Percentiles rank a stretch among this genome's conserved stretches.
phyloP scores from a whole-genome alignment of 2,113 vertebrate genomes.

The Epinephelus cyanopodus region DNA sequence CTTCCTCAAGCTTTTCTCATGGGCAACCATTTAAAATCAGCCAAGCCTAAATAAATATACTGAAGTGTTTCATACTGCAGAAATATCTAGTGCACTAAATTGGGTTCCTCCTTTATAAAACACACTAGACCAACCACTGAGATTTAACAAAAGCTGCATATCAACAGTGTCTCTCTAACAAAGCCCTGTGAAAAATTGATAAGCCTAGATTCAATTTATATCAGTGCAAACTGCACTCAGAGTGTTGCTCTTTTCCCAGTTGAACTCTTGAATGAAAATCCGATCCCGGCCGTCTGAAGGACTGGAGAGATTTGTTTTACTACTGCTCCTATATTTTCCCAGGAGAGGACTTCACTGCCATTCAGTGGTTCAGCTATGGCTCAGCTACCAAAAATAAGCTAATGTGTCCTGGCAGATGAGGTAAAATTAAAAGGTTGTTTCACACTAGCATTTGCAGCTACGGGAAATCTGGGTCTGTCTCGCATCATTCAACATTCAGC shows the following conservation, averaged over 20 bases:
- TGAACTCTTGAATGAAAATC: slow-evolving; percentile 18
- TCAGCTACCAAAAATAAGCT: background rate
- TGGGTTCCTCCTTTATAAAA: slow-evolving; percentile 17
- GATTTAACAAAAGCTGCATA: slow-evolving; percentile 8
- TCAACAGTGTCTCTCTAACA: slow-evolving; percentile 12
- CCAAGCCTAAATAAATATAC: background rate
- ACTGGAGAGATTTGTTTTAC: slow-evolving; percentile 25
- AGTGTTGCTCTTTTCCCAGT: slow-evolving; percentile 20
- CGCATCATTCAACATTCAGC: background rate
- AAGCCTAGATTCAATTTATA: slow-evolving; percentile 11
- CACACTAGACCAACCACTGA: background rate
- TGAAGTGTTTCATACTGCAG: background rate
- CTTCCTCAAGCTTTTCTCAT: background rate
- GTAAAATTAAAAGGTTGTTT: slow-evolving; percentile 24
- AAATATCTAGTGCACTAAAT: slow-evolving; percentile 16
- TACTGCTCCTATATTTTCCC: background rate
- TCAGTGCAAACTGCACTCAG: slow-evolving; percentile 16
- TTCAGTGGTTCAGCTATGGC: background rate
- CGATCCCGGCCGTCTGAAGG: background rate
- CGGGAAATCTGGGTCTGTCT: background rate
- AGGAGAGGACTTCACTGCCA: background rate
- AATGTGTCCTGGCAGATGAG: background rate
- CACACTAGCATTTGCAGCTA: background rate
- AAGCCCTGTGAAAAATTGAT: slow-evolving; percentile 38
- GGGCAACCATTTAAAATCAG: background rate